Evolutionary conservation across 2,113 vertebrate genomes (phyloP), one percentile per base, ranked within the genome.

Genomic region (Craseonycteris thonglongyai): DNA sequence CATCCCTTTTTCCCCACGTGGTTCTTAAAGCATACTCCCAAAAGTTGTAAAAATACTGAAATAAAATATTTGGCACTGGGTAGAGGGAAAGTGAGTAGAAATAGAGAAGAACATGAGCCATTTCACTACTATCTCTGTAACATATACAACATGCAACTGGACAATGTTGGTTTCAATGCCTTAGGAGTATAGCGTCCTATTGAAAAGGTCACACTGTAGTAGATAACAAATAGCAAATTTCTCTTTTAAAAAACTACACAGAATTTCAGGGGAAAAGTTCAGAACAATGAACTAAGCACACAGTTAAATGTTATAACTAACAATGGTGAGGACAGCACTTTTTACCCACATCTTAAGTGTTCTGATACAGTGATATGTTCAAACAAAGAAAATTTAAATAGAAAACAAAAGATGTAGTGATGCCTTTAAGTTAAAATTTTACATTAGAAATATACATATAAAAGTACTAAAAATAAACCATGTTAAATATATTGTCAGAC

Each of bases 401-500:
- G 5, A 30, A 69, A 74, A 47, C 28, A 81, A 5, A 9, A 87
- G 90, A 65, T 49, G 68, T 51, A 68, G 24, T 18, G 33, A 40
- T 68, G 54, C 4, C 49, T 51, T 14, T 51, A n/a, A n/a, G n/a
- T n/a, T n/a, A n/a, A n/a, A 84, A 84, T 91, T 69, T 92, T 68
- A 94, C 4, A 75, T 65, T 79, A 87, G 10, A 80, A 94, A 76
- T 59, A 76, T 59, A 79, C 82, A 84, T 58, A 68, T 65, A 8
- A 59, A 88, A 75, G 69, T 56, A 40, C 38, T 66, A 59, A 81
- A 38, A 86, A 24, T 90, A 91, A 45, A 11, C 13, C 1, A 8
- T 82, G 78, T 69, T 58, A 94, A 95, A 95, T 80, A 42, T 79
- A 96, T 75, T 5, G 40, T 94, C 88, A 95, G 56, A 96, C 30